Percentiles rank a stretch among this genome's conserved stretches.
Evolutionary conservation across 2,888 invertebrate species (phyloP).

Genomic region (Spialia ferax): DNA sequence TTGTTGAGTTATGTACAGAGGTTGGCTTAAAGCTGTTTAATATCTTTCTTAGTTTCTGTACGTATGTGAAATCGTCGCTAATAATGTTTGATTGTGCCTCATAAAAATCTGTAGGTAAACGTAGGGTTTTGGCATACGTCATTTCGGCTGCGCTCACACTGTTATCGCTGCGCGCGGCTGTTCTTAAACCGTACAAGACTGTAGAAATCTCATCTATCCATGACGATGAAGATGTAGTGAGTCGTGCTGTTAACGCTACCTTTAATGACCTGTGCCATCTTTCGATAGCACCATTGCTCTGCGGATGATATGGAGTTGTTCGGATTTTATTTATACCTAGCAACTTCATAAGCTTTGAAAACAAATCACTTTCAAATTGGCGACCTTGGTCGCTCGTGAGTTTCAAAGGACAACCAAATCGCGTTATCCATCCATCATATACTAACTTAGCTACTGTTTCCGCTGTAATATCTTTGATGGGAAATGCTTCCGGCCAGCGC

Average conservation of each 20-base stretch:
- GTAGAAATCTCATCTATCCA: not conserved
- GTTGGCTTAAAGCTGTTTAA: not conserved
- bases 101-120: not conserved
- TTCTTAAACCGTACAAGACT: not conserved
- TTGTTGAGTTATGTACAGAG: no score
- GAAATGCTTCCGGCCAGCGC: not conserved
- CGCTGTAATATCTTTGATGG: not conserved
- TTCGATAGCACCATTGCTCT: not conserved
- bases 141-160: not conserved
- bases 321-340: not conserved
- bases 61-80: no score
- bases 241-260: not conserved
- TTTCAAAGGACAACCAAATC: conserved; percentile 3
- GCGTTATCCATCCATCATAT: not conserved
- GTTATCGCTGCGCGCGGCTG: not conserved
- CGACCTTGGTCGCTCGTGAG: not conserved
- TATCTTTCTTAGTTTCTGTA: no score
- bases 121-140: not conserved
- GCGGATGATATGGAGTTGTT: not conserved
- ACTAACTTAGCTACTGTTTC: not conserved
- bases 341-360: not conserved
- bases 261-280: not conserved
- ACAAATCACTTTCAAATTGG: conserved; percentile 2
- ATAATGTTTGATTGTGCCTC: no score
- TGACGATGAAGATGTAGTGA: not conserved